Evolutionary conservation across 2,113 vertebrate species (phyloP), one percentile per base, ranked within the genome.

Genomic region (Takifugu flavidus): DNA sequence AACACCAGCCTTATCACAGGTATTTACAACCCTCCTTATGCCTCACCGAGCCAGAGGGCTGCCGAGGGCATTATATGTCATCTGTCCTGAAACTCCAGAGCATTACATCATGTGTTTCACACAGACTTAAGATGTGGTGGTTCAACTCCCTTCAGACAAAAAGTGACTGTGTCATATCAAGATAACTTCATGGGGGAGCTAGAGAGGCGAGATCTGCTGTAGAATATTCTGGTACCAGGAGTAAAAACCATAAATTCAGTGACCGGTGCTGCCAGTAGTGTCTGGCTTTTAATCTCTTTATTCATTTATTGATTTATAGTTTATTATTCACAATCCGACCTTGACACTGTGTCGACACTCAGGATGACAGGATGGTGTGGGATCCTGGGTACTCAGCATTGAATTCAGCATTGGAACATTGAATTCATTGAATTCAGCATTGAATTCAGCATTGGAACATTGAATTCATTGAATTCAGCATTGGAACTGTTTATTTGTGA

Each of bases 1-100:
- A 91, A 90, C 74, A 79, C 34, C 5, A 7, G 20, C 44, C 85
- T 91, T 91, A 90, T 90, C 86, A 8, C 65, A 62, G 3, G 27
- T 63, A 44, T 90, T 90, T 89, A 91, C 75, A 73, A 75, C 82
- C 66, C 52, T 64, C 72, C 56, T 70, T 67, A 59, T 67, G 56
- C 65, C 26, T 69, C 46, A 57, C 26, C 43, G 66, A 59, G 67
- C 64, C 45, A 4, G 52, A 60, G 56, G 56, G 13, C 55, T 58
- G 70, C 60, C 2, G 58, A 49, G 76, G 68, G 64, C 46, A 82
- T 66, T 66, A 73, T 51, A 64, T 77, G 77, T 70, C 82, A 82
- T 39, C 46, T 52, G 26, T 29, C 0, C 45, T 47, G 20, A 51
- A 56, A 64, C 13, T 4, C 15, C 51, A 14, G 5, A 31, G 31